Base-by-base conservation (phyloP, 2,113 vertebrate species). In the Clinocottus analis region DNA sequence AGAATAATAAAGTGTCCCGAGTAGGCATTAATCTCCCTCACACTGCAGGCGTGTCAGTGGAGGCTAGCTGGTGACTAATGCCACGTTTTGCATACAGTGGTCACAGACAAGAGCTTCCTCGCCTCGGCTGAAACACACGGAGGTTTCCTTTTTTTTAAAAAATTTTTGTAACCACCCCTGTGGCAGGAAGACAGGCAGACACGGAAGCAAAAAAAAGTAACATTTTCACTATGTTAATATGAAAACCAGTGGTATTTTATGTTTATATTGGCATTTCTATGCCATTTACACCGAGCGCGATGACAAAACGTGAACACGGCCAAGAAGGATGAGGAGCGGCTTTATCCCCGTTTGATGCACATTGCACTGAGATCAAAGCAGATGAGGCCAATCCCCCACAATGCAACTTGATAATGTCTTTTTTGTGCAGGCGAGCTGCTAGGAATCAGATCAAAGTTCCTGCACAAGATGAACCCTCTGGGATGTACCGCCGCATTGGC, bases 21-120 rank as follows among this genome's bases (percentile, higher is more conserved):
- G 94, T 93, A 95, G 93, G 94, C 96, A 99, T 99, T 99, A 98
- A 99, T 99, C 97, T 98, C 97, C 96, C 96, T 99, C 97, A 98
- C 96, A 83, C 93, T 96, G 95, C 96, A 94, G 96, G 96, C 91
- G 95, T 98, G 97, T 98, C 98, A 98, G 95, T 94, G 94, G 92
- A 93, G 95, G 96, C 95, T 95, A 93, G 96, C 95, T 96, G 95
- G 96, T 98, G 97, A 99, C 96, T 98, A 98, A 99, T 98, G 96
- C 97, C 96, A 96, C 95, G 91, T 97, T 99, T 98, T 99, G 97
- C 97, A 99, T 99, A 97, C 95, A 94, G 96, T 97, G 96, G 96
- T 96, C 96, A 96, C 96, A 97, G 96, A 96, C 95, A 95, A 77
- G 86, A 94, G 94, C 95, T 92, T 95, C 56, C 77, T 84, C 94